These are phyloP conservation scores for Pelodiscus sinensis DNA, from an alignment of 2,113 vertebrate genomes.

Conservation along the genomic window DNA sequence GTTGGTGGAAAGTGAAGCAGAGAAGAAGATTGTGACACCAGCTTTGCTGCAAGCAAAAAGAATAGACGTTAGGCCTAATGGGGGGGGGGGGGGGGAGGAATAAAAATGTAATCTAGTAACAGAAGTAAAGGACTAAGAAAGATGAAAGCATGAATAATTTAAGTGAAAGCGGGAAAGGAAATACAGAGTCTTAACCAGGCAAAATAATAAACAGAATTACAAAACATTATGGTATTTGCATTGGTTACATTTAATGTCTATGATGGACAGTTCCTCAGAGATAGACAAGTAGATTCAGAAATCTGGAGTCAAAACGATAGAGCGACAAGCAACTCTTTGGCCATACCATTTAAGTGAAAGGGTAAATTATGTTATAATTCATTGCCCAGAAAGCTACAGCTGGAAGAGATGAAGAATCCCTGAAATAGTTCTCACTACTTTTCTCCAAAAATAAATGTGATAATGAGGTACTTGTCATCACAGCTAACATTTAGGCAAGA, in stretches of 20 bases:
- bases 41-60: neutral
- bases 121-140: rapidly evolving
- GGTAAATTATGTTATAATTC: neutral
- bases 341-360: neutral
- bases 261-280: neutral
- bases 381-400: neutral
- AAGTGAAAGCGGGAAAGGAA: neutral
- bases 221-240: neutral
- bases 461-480: neutral
- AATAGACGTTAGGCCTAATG: neutral
- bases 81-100: neutral
- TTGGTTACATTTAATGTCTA: conserved; percentile 3
- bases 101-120: neutral
- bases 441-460: neutral
- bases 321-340: neutral
- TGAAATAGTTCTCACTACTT: neutral
- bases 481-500: conserved; percentile 17
- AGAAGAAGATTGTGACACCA: neutral
- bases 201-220: neutral
- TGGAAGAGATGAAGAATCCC: neutral
- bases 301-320: neutral
- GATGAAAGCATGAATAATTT: neutral
- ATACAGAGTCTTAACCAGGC: neutral
- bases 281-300: neutral
- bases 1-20: neutral